Percentiles rank a stretch among this genome's conserved stretches.
These are phyloP conservation scores for Nannobrachium achirus DNA, from an alignment of 2,113 vertebrate genomes.

Conservation along the genomic window DNA sequence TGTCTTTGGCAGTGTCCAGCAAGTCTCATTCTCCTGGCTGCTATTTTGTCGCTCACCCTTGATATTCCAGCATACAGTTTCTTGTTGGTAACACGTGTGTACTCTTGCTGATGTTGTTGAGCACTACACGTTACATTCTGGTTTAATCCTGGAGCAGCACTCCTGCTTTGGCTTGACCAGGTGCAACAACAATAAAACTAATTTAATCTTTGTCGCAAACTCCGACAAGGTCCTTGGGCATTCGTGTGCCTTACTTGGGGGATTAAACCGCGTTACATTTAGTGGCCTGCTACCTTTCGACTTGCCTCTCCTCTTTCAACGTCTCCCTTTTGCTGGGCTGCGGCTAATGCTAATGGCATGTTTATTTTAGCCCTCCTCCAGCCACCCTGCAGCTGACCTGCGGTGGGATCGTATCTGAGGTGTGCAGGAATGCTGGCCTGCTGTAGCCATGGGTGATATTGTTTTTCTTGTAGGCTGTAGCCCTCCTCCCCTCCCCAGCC, in stretches of 20 bases:
- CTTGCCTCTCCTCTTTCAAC: background rate
- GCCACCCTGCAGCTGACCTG: background rate
- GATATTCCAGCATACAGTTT: no score
- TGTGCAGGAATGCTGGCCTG: constrained; percentile 5
- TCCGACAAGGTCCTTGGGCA: background rate
- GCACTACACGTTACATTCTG: no score
- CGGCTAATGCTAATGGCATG: background rate
- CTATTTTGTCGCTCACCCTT: no score
- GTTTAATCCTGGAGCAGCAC: no score
- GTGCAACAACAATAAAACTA: no score
- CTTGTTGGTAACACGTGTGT: no score
- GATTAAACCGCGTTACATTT: no score
- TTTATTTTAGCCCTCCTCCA: background rate
- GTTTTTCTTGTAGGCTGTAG: background rate
- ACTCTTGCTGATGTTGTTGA: no score
- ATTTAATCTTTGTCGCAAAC: background rate
- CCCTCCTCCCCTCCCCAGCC: background rate
- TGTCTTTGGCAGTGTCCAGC: no score
- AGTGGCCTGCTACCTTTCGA: background rate
- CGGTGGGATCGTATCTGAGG: constrained; percentile 1
- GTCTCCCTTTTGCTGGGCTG: background rate
- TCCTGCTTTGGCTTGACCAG: no score
- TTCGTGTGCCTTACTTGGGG: no score
- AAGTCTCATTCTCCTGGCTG: no score
- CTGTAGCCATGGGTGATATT: background rate